Conservation (phyloP, 2,888 invertebrate species). For the Hesperia comma region DNA sequence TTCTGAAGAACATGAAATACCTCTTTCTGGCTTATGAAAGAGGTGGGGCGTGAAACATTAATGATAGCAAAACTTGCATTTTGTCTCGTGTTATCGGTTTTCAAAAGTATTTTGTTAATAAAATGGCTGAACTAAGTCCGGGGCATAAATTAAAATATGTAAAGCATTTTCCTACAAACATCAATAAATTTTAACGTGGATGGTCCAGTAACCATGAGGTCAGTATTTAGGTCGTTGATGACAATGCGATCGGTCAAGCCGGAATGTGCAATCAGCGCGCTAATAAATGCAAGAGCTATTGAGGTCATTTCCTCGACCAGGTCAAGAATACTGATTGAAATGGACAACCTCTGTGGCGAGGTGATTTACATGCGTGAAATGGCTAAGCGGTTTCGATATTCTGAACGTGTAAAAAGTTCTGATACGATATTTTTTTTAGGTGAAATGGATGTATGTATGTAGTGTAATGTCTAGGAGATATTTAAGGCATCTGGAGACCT, state of each 20-base stretch:
- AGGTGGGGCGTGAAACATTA: too few relatives aligned
- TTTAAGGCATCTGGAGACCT: too few relatives aligned
- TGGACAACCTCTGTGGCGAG: constrained; percentile 16
- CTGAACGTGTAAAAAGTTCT: neutral
- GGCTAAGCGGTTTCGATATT: neutral
- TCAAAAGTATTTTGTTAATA: neutral
- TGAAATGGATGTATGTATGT: too few relatives aligned
- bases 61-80: too few relatives aligned
- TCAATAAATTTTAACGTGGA: constrained; percentile 23
- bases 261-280: constrained; percentile 34
- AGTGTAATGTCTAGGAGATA: too few relatives aligned
- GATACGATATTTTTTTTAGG: too few relatives aligned
- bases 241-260: constrained; percentile 30
- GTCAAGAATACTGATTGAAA: constrained; percentile 34
- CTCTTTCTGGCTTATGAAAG: too few relatives aligned
- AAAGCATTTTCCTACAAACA: constrained; percentile 9
- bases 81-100: neutral
- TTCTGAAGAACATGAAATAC: too few relatives aligned
- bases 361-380: constrained; percentile 6
- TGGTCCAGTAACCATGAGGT: constrained; percentile 21
- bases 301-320: constrained; percentile 28
- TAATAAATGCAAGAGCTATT: constrained; percentile 32
- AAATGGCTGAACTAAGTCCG: neutral
- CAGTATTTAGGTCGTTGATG: constrained; percentile 32
- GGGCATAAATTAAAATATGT: neutral